A percentile compares a stretch with the other conserved stretches of the same genome.
Evolutionary conservation across 1,140 invertebrate genomes (phyloP).

Genomic region (Ladona fulva): DNA sequence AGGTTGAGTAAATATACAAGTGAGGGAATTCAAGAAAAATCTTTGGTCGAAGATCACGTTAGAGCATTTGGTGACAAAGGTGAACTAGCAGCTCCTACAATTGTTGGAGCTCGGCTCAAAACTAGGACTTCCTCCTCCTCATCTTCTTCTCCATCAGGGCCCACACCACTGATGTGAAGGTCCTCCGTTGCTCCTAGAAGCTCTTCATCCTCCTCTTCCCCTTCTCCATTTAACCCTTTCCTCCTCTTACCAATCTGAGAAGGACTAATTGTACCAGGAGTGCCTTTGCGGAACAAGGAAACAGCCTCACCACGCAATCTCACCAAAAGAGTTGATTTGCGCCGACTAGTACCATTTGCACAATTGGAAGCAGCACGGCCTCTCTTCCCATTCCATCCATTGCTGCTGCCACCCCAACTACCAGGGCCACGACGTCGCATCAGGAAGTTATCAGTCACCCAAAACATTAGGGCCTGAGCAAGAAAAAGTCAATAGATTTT

Average conservation of each 20-base stretch:
- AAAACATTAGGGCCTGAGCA: constrained; percentile 66
- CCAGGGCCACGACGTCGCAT: constrained; percentile 39
- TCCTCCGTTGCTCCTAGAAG: not conserved
- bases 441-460: constrained; percentile 74
- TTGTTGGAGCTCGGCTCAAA: no score
- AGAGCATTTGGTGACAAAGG: no score
- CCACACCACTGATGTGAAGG: not conserved
- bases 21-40: no score
- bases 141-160: not conserved
- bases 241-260: not conserved
- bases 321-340: not conserved
- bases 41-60: no score
- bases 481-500: no score
- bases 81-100: no score
- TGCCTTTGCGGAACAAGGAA: not conserved
- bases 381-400: not conserved
- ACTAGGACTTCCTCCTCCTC: not conserved
- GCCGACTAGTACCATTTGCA: not conserved
- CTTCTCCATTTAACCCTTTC: not conserved
- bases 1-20: no score
- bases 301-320: not conserved
- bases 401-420: not conserved
- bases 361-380: not conserved
- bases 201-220: not conserved
- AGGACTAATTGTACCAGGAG: not conserved